Base-by-base conservation (phyloP, 2,113 vertebrate genomes). In the Calyptommatus sinebrachiatus region DNA sequence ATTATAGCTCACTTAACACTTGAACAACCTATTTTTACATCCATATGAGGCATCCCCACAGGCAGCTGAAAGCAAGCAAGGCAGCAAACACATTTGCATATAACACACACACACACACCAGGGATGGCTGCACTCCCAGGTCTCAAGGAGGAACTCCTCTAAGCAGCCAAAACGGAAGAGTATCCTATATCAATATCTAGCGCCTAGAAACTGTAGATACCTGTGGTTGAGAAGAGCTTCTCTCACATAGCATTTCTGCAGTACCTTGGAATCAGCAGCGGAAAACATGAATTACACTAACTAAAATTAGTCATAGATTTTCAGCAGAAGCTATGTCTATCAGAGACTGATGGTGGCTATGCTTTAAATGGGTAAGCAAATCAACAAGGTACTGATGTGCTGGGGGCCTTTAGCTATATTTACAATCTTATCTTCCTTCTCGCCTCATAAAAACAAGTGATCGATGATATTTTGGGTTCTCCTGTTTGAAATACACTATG, bases 221-320 rank as follows among this genome's bases (percentile, higher is more conserved):
- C 82, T 90, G 77, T 28, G 76, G 41, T 8, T 82, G 53, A 78
- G 46, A 86, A 85, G 1, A 86, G 65, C 20, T 71, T 83, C 80
- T 76, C 62, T 7, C 21, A 76, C 0, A 3, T 31, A 76, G 53
- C 20, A 78, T 11, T 70, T 79, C 78, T 84, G 70, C 1, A 79
- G 79, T 84, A 77, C 80, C 46, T 82, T 85, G 66, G 75, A 79
- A 86, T 71, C 8, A 11, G 41, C 28, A 9, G 84, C 5, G 84
- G 62, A 87, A 89, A 90, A 78, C 22, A 88, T 14, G 5, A 68
- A 85, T 68, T 84, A 81, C 73, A 9, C 35, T 57, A 79, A 84
- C 81, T 80, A 80, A 83, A 31, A 85, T 1, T 83, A 78, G 69
- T 71, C 71, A n/a, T 8, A 11, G 4, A 24, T 41, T 68, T 41